Evolutionary conservation across 2,113 vertebrate genomes (phyloP).

Genomic region (Aegotheles bennettii): DNA sequence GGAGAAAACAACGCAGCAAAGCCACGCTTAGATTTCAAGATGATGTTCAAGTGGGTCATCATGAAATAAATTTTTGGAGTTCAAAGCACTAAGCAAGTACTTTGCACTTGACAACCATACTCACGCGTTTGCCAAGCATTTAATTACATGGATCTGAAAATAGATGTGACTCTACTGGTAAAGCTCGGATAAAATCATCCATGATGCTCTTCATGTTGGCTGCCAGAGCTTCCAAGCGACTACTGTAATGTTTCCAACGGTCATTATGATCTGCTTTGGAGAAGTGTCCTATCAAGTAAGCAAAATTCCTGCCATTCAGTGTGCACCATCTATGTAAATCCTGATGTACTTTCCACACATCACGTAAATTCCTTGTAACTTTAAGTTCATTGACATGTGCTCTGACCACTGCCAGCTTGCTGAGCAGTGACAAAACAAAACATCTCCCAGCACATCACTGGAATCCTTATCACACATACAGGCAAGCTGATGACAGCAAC

Average conservation of each 20-base stretch:
- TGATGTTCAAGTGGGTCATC: background rate
- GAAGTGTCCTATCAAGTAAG: background rate
- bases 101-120: slow-evolving; percentile 7
- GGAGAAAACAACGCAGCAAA: slow-evolving; percentile 7
- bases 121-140: background rate
- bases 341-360: background rate
- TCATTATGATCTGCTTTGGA: background rate
- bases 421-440: background rate
- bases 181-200: slow-evolving; percentile 7
- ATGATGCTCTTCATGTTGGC: background rate
- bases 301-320: background rate
- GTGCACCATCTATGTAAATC: background rate
- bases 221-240: background rate
- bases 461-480: background rate
- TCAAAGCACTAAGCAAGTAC: background rate
- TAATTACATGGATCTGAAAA: background rate
- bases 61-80: background rate
- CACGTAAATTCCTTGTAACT: background rate
- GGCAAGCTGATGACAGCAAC: background rate
- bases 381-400: background rate
- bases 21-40: slow-evolving; percentile 6
- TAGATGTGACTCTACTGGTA: background rate
- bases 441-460: background rate
- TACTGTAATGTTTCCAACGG: background rate
- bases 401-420: background rate